Evolutionary conservation across 2,888 invertebrate genomes (phyloP).

Genomic region (Nudaria mundana): DNA sequence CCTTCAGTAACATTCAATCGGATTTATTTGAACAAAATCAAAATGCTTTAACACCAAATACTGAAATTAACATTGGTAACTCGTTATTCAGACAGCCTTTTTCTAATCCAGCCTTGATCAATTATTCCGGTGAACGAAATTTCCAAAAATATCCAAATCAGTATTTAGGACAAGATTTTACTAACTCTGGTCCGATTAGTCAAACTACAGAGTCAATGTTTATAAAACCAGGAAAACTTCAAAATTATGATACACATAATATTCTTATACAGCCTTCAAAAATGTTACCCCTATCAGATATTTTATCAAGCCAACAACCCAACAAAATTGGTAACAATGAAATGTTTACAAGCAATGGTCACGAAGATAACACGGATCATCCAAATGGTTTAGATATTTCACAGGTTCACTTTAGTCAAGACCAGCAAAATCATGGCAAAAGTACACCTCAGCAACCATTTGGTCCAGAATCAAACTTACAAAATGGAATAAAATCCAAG

Average conservation of each 20-base stretch:
- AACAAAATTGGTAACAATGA: neutral
- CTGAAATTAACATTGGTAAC: neutral
- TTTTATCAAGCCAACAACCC: conserved; percentile 3
- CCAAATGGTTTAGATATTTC: neutral
- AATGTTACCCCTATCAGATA: neutral
- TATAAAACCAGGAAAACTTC: neutral
- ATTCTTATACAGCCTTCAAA: neutral
- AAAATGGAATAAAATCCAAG: neutral
- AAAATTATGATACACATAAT: conserved; percentile 5
- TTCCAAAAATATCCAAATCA: conserved; percentile 5
- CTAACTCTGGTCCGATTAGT: neutral
- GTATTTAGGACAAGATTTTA: conserved; percentile 8
- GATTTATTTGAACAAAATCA: neutral
- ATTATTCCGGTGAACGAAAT: neutral
- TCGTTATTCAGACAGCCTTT: neutral
- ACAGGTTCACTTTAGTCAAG: conserved; percentile 3
- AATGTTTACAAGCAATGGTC: neutral
- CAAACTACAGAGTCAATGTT: conserved; percentile 1
- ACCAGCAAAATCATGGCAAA: conserved; percentile 4
- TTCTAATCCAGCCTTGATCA: neutral
- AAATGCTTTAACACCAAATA: neutral
- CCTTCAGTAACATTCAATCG: conserved; percentile 6
- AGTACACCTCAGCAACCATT: neutral
- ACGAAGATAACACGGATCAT: conserved; percentile 4
- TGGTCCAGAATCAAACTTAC: neutral